Percentiles rank a stretch among this genome's conserved stretches.
phyloP scores from a whole-genome alignment of 2,113 vertebrate genomes.

The Gymnogyps californianus region DNA sequence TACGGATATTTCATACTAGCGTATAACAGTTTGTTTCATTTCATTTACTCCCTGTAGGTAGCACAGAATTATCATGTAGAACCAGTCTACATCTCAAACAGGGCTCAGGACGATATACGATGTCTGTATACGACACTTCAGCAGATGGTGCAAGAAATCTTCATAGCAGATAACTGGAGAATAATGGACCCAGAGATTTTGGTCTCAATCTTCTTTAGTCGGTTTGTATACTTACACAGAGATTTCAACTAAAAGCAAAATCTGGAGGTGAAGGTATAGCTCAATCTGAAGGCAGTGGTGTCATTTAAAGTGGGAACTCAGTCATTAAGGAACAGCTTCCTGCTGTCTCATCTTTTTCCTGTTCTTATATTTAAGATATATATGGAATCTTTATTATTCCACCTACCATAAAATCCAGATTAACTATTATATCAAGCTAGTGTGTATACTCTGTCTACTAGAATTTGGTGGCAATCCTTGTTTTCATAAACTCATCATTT shows the following conservation, averaged over 20 bases:
- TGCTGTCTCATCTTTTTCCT: not conserved
- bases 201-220: not conserved
- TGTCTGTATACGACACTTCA: not conserved
- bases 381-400: not conserved
- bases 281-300: not conserved
- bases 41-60: not conserved
- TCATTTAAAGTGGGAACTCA: not conserved
- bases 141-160: not conserved
- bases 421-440: not conserved
- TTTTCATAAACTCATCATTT: not conserved
- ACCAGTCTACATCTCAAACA: not conserved
- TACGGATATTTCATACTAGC: not conserved
- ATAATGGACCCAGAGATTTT: not conserved
- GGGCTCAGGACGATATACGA: rapidly evolving
- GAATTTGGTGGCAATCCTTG: not conserved
- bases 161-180: not conserved
- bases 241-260: not conserved
- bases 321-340: not conserved
- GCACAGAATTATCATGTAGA: not conserved
- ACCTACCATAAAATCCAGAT: not conserved
- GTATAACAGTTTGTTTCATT: not conserved
- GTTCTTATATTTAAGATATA: not conserved
- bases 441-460: not conserved
- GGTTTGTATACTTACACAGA: not conserved
- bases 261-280: not conserved